Conservation (phyloP, 1,140 invertebrate species). For the Nasonia giraulti region DNA sequence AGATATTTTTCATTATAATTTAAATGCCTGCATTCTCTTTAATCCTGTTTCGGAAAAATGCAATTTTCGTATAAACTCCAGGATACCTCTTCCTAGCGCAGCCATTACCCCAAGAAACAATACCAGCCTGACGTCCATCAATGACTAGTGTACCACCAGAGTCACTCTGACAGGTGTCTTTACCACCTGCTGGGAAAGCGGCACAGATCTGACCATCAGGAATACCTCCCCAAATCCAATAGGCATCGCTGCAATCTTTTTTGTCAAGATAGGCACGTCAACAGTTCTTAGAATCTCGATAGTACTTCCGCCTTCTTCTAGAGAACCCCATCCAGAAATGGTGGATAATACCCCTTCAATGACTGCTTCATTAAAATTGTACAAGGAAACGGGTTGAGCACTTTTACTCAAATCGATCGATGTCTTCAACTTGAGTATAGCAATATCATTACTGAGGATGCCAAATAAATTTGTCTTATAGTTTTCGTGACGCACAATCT, state of each 20-base stretch:
- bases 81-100: constrained; percentile 76
- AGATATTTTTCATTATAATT: neutral
- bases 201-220: constrained; percentile 51
- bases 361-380: neutral
- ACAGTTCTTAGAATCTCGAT: constrained; percentile 4
- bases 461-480: constrained; percentile 52
- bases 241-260: constrained; percentile 25
- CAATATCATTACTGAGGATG: constrained; percentile 77
- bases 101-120: constrained; percentile 83
- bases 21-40: neutral
- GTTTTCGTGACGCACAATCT: constrained; percentile 40
- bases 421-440: constrained; percentile 75
- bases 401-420: constrained; percentile 73
- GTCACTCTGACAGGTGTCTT: constrained; percentile 80
- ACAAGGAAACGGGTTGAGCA: constrained; percentile 73
- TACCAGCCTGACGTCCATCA: constrained; percentile 74
- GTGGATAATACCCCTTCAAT: constrained; percentile 34
- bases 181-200: constrained; percentile 52
- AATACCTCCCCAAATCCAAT: constrained; percentile 21
- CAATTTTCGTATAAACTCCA: constrained; percentile 78
- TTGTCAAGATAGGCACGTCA: constrained; percentile 43
- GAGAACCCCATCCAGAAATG: constrained; percentile 56
- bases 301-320: constrained; percentile 23
- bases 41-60: constrained; percentile 64
- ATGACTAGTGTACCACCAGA: constrained; percentile 79